Conservation (phyloP, 2,888 invertebrate genomes). For the Drosophila mayaguana region DNA sequence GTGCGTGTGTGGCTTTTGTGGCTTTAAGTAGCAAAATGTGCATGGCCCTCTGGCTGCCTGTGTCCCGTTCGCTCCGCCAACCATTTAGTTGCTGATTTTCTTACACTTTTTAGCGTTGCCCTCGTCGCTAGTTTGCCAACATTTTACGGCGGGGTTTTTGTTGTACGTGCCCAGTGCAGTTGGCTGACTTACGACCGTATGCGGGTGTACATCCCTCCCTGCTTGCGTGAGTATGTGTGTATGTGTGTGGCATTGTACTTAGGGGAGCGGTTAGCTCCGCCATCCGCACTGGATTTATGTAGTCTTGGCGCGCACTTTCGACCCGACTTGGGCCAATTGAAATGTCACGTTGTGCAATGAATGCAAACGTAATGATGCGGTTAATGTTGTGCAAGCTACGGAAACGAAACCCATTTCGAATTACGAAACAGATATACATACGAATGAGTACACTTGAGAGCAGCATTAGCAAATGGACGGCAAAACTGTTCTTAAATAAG, state of each 20-base stretch:
- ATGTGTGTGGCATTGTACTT: conserved; percentile 32
- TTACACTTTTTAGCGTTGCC: conserved; percentile 69
- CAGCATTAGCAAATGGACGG: neutral
- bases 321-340: conserved; percentile 71
- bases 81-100: conserved; percentile 74
- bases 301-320: conserved; percentile 63
- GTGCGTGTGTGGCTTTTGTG: conserved; percentile 71
- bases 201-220: neutral
- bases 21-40: conserved; percentile 78
- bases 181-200: conserved; percentile 44
- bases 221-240: conserved; percentile 6
- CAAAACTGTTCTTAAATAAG: neutral
- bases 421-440: neutral
- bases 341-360: conserved; percentile 78
- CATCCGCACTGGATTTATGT: conserved; percentile 63
- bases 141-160: conserved; percentile 60
- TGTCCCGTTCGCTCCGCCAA: conserved; percentile 3
- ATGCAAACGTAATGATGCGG: conserved; percentile 77
- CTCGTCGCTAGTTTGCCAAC: conserved; percentile 65
- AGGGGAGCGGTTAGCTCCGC: conserved; percentile 36
- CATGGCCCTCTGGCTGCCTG: conserved; percentile 28
- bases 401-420: conserved; percentile 14
- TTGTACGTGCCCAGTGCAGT: conserved; percentile 56
- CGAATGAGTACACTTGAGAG: too few species aligned
- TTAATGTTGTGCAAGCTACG: conserved; percentile 56